Percentiles rank a stretch among this genome's conserved stretches.
phyloP scores from a whole-genome alignment of 2,888 invertebrate species.

The Euzophera pinguis region DNA sequence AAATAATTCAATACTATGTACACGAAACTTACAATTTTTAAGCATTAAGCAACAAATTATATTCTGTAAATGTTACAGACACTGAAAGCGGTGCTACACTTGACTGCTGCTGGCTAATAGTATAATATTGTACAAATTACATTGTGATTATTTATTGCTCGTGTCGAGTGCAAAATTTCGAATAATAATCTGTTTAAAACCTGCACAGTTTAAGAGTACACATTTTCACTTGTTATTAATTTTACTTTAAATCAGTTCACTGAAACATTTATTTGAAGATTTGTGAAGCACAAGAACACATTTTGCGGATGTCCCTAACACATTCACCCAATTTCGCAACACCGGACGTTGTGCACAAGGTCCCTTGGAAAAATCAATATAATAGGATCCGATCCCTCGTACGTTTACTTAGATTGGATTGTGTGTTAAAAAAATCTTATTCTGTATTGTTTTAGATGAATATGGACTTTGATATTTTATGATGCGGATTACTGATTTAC shows the following conservation, averaged over 20 bases:
- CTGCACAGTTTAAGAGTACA: slow-evolving; percentile 55
- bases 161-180: slow-evolving; percentile 68
- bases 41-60: slow-evolving; percentile 52
- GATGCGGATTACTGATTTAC: no score
- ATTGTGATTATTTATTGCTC: slow-evolving; percentile 68
- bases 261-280: slow-evolving; percentile 11
- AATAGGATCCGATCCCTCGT: slow-evolving; percentile 13
- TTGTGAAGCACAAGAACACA: slow-evolving; percentile 20
- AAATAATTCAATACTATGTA: slow-evolving; percentile 12
- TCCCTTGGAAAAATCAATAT: slow-evolving; percentile 18
- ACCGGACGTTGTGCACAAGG: slow-evolving; percentile 20
- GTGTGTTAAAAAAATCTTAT: background rate
- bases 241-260: slow-evolving; percentile 9
- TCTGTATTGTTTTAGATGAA: no score
- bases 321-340: slow-evolving; percentile 33
- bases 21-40: slow-evolving; percentile 55
- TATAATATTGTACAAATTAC: slow-evolving; percentile 64
- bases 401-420: background rate
- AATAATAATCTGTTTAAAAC: slow-evolving; percentile 64
- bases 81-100: slow-evolving; percentile 63
- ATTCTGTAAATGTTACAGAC: slow-evolving; percentile 33
- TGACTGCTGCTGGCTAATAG: slow-evolving; percentile 44
- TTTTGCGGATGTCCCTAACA: slow-evolving; percentile 22
- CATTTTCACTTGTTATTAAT: slow-evolving; percentile 36
- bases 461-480: no score